A percentile compares a stretch with the other conserved stretches of the same genome.
Evolutionary conservation across 1,140 invertebrate species (phyloP).

Genomic region (Pachypsylla venusta): DNA sequence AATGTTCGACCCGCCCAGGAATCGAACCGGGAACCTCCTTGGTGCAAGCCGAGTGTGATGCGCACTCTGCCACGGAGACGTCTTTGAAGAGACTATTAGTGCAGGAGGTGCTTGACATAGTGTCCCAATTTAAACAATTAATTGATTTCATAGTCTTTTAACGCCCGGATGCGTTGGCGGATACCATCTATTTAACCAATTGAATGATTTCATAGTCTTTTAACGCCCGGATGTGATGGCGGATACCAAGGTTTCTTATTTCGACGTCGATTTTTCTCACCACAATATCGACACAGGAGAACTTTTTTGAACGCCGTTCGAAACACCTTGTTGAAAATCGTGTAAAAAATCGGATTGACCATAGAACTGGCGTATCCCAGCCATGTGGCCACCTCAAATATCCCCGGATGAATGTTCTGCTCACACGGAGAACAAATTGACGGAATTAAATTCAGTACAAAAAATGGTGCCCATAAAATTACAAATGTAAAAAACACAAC

Average conservation of each 20-base stretch:
- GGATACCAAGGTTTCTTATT: conserved; percentile 3
- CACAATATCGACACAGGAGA: conserved; percentile 56
- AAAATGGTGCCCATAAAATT: conserved; percentile 85
- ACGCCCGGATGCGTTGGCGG: too few relatives aligned
- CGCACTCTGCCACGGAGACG: too few relatives aligned
- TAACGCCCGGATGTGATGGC: neutral
- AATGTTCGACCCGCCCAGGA: too few relatives aligned
- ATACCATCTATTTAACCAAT: too few relatives aligned
- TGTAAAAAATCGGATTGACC: conserved; percentile 90
- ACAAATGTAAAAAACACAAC: conserved; percentile 90
- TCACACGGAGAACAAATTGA: conserved; percentile 63
- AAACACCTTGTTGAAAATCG: conserved; percentile 88
- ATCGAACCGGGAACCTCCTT: too few relatives aligned
- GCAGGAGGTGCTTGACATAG: too few relatives aligned
- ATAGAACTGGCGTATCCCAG: conserved; percentile 83
- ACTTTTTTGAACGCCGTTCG: conserved; percentile 80
- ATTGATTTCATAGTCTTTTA: too few relatives aligned
- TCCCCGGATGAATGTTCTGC: conserved; percentile 49
- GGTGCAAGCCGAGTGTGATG: too few relatives aligned
- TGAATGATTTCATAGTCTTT: neutral
- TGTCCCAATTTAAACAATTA: too few relatives aligned
- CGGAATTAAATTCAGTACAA: conserved; percentile 70
- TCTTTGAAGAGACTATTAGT: too few relatives aligned
- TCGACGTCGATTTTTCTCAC: conserved; percentile 11
- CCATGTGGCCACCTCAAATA: conserved; percentile 78